Percentiles rank a stretch among this genome's conserved stretches.
Evolutionary conservation across 1,140 invertebrate genomes (phyloP).

Genomic region (Trachymyrmex septentrionalis): DNA sequence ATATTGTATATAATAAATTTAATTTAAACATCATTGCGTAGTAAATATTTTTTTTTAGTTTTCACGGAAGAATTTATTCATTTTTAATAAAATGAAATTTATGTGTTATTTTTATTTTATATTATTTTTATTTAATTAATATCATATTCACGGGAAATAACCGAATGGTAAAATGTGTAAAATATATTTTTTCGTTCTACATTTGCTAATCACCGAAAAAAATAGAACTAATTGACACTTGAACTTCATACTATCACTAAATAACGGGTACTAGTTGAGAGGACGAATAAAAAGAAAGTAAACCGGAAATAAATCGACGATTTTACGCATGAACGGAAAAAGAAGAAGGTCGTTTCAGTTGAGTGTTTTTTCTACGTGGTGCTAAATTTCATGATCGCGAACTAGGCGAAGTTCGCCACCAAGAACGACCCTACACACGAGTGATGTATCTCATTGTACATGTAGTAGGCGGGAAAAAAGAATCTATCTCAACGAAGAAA

Average conservation of each 20-base stretch:
- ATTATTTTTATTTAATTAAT: neutral
- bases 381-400: conserved; percentile 40
- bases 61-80: neutral
- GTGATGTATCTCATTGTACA: neutral
- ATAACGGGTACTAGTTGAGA: neutral
- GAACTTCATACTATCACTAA: conserved; percentile 14
- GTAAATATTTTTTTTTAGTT: neutral
- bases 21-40: neutral
- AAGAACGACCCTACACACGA: neutral
- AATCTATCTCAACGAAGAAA: neutral
- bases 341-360: neutral
- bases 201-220: neutral
- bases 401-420: neutral
- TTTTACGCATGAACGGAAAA: neutral
- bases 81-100: conserved; percentile 8
- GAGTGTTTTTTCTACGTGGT: conserved; percentile 39
- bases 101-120: neutral
- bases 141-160: neutral
- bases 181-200: neutral
- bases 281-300: conserved; percentile 8
- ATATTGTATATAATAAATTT: conserved; percentile 2
- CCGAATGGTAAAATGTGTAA: neutral
- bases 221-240: neutral
- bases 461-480: neutral
- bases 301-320: neutral